Conservation (phyloP, 2,888 invertebrate genomes). For the Tortricodes alternella region DNA sequence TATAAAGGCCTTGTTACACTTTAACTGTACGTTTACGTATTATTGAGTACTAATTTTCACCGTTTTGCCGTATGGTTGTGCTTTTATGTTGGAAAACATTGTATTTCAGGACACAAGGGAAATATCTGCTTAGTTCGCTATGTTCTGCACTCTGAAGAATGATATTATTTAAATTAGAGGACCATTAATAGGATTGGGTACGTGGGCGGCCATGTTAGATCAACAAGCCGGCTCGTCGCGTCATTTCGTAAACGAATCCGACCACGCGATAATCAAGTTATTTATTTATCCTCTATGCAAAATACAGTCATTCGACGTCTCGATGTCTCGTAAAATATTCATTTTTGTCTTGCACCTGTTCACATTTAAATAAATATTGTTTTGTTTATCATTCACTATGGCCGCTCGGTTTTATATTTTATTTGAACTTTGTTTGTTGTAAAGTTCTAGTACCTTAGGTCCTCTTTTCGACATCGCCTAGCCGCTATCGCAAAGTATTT, state of each 20-base stretch:
- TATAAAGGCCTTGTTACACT: too few relatives aligned
- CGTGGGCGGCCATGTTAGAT: constrained; percentile 19
- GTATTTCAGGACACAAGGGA: too few relatives aligned
- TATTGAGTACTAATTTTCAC: too few relatives aligned
- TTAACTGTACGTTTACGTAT: too few relatives aligned
- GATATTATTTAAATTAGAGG: constrained; percentile 2
- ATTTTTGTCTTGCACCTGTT: constrained; percentile 24
- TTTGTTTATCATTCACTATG: background rate
- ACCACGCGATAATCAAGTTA: constrained; percentile 16
- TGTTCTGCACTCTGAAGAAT: background rate
- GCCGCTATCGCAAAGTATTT: too few relatives aligned
- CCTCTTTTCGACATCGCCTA: too few relatives aligned
- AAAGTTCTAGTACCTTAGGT: too few relatives aligned
- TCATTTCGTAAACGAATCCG: constrained; percentile 19
- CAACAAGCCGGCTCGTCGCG: background rate
- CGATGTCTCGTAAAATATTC: constrained; percentile 19
- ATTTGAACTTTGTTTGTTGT: too few relatives aligned
- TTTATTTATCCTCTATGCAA: constrained; percentile 22
- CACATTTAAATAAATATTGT: constrained; percentile 13
- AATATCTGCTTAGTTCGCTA: background rate
- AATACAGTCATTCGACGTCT: constrained; percentile 11
- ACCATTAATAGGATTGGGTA: constrained; percentile 1
- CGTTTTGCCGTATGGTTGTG: too few relatives aligned
- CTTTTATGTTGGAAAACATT: too few relatives aligned
- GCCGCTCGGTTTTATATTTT: background rate